These are phyloP conservation scores for Oryctolagus cuniculus DNA, from an alignment of 2,113 vertebrate species.

Conservation along the genomic window DNA sequence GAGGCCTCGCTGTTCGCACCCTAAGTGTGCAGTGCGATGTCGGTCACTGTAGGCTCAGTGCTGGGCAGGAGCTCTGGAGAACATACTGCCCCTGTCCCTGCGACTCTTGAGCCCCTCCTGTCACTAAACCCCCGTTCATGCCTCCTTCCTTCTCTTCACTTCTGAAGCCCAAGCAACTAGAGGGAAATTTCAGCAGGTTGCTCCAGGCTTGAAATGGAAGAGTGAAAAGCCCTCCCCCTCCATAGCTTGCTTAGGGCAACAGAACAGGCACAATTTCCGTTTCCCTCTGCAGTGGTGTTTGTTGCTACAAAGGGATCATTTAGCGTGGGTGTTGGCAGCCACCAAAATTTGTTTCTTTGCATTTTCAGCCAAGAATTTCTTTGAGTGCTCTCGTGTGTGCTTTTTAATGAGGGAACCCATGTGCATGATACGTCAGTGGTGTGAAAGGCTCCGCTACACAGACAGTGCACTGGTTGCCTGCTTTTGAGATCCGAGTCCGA, in stretches of 20 bases:
- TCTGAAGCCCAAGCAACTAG: neutral
- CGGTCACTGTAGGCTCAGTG: neutral
- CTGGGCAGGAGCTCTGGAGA: neutral
- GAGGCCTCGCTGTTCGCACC: neutral
- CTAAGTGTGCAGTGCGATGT: too few relatives aligned
- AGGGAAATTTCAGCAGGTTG: neutral
- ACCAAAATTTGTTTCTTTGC: neutral
- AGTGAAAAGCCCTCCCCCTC: neutral
- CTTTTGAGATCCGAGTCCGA: conserved; percentile 8
- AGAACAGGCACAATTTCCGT: neutral
- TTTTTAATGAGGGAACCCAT: neutral
- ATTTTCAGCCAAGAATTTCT: neutral
- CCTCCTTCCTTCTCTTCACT: neutral
- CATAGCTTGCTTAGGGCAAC: neutral
- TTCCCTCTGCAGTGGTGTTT: neutral
- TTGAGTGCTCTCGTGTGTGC: neutral
- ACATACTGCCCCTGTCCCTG: neutral
- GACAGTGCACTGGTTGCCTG: neutral
- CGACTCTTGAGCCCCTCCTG: neutral
- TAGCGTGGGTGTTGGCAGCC: neutral
- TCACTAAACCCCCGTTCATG: neutral
- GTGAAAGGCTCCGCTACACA: neutral
- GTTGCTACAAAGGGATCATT: neutral
- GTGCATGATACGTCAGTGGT: neutral
- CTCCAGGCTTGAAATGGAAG: neutral